phyloP scores from a whole-genome alignment of 2,888 invertebrate species.

The Nephrotoma appendiculata region DNA sequence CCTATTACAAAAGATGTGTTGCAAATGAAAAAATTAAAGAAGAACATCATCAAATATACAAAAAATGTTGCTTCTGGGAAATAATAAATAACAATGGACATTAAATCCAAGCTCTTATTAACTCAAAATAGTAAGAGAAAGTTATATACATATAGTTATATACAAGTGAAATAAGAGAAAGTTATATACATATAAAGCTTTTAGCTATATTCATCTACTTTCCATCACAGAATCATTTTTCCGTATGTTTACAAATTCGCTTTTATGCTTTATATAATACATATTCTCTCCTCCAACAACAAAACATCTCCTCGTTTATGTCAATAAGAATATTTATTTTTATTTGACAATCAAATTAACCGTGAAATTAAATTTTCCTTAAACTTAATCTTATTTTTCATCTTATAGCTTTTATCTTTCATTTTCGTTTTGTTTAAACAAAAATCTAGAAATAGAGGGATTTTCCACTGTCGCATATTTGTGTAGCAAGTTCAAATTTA shows the following conservation, averaged over 20 bases:
- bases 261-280: too few relatives aligned
- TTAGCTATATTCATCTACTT: background rate
- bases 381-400: background rate
- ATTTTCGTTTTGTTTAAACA: background rate
- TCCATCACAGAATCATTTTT: background rate
- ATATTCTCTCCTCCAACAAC: background rate
- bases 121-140: background rate
- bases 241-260: background rate
- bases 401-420: background rate
- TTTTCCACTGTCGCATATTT: background rate
- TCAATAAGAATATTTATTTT: background rate
- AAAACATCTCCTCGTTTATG: background rate
- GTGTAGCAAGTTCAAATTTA: background rate
- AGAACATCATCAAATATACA: background rate
- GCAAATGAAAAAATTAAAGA: background rate
- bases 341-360: constrained; percentile 1
- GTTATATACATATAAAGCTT: background rate
- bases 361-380: background rate
- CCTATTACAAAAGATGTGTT: background rate
- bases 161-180: background rate
- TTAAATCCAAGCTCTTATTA: background rate
- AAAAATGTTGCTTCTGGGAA: background rate
- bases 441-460: background rate
- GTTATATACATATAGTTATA: too few relatives aligned
- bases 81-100: background rate